Percentiles rank a stretch among this genome's conserved stretches.
phyloP scores from a whole-genome alignment of 2,797 vertebrate genomes.

The Mus minutoides region DNA sequence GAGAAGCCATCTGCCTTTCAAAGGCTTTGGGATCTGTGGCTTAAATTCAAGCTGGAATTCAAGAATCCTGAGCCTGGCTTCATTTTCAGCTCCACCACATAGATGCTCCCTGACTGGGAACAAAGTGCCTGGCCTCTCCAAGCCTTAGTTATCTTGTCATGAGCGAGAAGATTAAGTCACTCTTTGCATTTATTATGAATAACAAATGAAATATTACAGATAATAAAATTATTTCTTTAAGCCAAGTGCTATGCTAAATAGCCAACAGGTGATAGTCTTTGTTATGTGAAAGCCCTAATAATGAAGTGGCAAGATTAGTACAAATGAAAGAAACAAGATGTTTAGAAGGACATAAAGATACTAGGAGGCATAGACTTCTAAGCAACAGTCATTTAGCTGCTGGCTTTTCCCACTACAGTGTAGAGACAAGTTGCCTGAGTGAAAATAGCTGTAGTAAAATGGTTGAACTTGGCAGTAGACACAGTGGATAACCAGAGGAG shows the following conservation, averaged over 20 bases:
- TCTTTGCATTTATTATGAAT: not conserved
- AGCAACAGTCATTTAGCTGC: slow-evolving; percentile 5
- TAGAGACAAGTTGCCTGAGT: slow-evolving; percentile 45
- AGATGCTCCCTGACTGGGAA: slow-evolving; percentile 5
- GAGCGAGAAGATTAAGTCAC: slow-evolving; percentile 34
- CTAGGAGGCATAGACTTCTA: slow-evolving; percentile 28
- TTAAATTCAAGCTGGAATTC: slow-evolving; percentile 56
- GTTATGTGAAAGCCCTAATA: slow-evolving; percentile 46
- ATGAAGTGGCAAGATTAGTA: slow-evolving; percentile 36
- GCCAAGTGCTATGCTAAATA: slow-evolving; percentile 34
- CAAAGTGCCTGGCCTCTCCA: slow-evolving; percentile 53
- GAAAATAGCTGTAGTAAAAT: slow-evolving; percentile 38
- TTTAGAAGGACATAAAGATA: not conserved
- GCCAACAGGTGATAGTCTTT: slow-evolving; percentile 12
- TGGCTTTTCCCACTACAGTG: slow-evolving; percentile 31
- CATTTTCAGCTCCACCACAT: not conserved
- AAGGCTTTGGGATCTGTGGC: not conserved
- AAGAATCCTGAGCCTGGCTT: slow-evolving; percentile 47
- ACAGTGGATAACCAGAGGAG: not conserved
- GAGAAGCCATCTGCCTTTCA: slow-evolving; percentile 42
- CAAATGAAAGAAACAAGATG: slow-evolving; percentile 20
- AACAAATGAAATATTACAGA: slow-evolving; percentile 4
- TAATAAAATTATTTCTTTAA: slow-evolving; percentile 17
- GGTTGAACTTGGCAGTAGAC: not conserved
- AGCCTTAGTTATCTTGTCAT: slow-evolving; percentile 58